Conservation (phyloP, 2,888 invertebrate species). For the Sepiola atlantica region DNA sequence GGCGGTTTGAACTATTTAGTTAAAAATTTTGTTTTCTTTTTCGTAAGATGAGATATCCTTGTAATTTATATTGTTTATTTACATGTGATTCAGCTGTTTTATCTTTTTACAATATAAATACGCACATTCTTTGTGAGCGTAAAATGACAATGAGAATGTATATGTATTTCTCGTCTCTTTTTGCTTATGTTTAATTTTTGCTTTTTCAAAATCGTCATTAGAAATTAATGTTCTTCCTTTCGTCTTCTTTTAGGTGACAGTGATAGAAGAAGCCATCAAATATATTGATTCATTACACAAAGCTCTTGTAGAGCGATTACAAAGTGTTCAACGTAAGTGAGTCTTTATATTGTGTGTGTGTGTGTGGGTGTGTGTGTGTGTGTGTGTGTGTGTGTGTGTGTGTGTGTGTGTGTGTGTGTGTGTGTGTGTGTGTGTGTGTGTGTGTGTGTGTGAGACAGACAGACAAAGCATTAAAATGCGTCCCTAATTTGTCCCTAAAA, state of each 20-base stretch:
- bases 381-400: not conserved
- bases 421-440: too few species aligned
- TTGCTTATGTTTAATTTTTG: not conserved
- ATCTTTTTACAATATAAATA: too few species aligned
- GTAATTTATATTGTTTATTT: too few species aligned
- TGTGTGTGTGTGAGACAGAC: not conserved
- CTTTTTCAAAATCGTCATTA: constrained; percentile 32
- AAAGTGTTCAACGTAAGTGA: constrained; percentile 51
- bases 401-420: not conserved
- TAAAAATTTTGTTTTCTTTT: too few species aligned
- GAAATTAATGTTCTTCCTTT: not conserved
- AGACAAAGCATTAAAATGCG: not conserved
- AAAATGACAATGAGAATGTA: too few species aligned
- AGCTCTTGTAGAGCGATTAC: constrained; percentile 72
- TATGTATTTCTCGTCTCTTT: too few species aligned
- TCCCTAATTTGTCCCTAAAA: too few species aligned
- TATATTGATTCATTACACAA: constrained; percentile 76
- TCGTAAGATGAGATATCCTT: too few species aligned
- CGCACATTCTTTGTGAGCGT: too few species aligned
- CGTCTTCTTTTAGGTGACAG: constrained; percentile 71
- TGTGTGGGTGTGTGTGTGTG: not conserved
- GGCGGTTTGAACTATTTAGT: too few species aligned
- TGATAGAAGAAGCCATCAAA: constrained; percentile 76
- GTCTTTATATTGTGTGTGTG: too few species aligned
- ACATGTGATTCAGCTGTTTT: too few species aligned